A percentile compares a stretch with the other conserved stretches of the same genome.
Conservation (phyloP, 1,140 invertebrate species). For the Pseudoatta argentina region DNA sequence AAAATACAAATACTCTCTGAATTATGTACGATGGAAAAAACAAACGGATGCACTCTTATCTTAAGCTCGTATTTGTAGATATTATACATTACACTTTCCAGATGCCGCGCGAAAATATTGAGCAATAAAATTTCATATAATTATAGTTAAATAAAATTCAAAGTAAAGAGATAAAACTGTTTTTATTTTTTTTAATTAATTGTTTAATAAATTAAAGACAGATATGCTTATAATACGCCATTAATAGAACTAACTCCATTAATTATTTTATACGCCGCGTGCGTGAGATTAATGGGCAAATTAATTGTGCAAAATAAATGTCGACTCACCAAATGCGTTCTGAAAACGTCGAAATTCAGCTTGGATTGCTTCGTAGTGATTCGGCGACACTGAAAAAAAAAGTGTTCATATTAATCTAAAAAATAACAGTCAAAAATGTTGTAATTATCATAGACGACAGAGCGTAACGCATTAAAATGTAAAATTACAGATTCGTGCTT, state of each 20-base stretch:
- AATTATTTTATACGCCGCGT: neutral
- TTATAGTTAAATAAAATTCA: neutral
- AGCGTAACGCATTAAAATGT: conserved; percentile 37
- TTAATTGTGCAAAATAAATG: conserved; percentile 45
- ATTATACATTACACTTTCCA: neutral
- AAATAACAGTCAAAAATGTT: neutral
- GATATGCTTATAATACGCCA: neutral
- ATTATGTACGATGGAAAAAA: neutral
- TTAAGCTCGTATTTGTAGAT: neutral
- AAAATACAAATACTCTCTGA: conserved; percentile 4
- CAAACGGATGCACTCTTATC: neutral
- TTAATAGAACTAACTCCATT: conserved; percentile 1
- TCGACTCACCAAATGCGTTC: conserved; percentile 38
- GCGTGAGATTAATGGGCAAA: neutral
- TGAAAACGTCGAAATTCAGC: conserved; percentile 36
- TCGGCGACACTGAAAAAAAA: conserved; percentile 40
- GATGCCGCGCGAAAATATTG: neutral
- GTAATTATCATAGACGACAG: conserved; percentile 18
- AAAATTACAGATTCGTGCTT: conserved; percentile 50
- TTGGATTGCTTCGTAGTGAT: conserved; percentile 23
- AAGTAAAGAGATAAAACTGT: neutral
- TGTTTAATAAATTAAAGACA: neutral
- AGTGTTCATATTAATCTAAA: conserved; percentile 7
- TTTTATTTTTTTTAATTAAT: neutral
- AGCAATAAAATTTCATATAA: neutral